phyloP scores from a whole-genome alignment of 2,888 invertebrate species.

The Atherix ibis region DNA sequence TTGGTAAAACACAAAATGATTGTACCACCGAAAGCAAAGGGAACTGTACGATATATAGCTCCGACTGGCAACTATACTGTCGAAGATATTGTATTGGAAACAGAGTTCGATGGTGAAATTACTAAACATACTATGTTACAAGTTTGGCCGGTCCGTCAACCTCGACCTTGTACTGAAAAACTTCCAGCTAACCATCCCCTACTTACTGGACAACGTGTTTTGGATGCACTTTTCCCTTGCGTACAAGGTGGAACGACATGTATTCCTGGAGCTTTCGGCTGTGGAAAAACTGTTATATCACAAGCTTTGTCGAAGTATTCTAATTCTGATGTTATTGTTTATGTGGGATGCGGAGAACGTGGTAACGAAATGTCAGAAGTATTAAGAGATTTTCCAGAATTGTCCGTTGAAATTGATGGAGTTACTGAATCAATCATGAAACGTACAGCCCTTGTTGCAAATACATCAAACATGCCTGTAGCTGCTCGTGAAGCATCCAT shows the following conservation, averaged over 20 bases:
- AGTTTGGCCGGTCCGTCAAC: conserved; percentile 98
- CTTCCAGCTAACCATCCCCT: conserved; percentile 96
- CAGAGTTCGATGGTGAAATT: conserved; percentile 94
- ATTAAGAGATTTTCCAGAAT: conserved; percentile 95
- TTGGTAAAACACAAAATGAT: conserved; percentile 95
- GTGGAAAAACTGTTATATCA: conserved; percentile 99
- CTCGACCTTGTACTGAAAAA: conserved; percentile 93
- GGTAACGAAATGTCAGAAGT: conserved; percentile 99
- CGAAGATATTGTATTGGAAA: conserved; percentile 89
- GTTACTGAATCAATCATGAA: conserved; percentile 98
- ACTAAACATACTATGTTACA: conserved; percentile 92
- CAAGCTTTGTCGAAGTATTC: conserved; percentile 99
- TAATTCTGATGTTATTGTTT: conserved; percentile 98
- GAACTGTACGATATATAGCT: conserved; percentile 91
- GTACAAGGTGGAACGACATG: conserved; percentile 98
- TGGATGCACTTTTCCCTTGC: conserved; percentile 98
- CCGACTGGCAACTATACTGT: conserved; percentile 87
- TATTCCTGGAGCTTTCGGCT: conserved; percentile 99
- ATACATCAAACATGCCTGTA: conserved; percentile 99
- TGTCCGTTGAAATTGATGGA: conserved; percentile 94
- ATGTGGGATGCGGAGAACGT: conserved; percentile 99
- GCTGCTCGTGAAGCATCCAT: conserved; percentile 99
- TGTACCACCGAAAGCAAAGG: conserved; percentile 85
- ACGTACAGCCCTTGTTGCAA: conserved; percentile 96
- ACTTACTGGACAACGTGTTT: conserved; percentile 92